phyloP scores from a whole-genome alignment of 2,888 invertebrate genomes.

The Ariolimax columbianus region DNA sequence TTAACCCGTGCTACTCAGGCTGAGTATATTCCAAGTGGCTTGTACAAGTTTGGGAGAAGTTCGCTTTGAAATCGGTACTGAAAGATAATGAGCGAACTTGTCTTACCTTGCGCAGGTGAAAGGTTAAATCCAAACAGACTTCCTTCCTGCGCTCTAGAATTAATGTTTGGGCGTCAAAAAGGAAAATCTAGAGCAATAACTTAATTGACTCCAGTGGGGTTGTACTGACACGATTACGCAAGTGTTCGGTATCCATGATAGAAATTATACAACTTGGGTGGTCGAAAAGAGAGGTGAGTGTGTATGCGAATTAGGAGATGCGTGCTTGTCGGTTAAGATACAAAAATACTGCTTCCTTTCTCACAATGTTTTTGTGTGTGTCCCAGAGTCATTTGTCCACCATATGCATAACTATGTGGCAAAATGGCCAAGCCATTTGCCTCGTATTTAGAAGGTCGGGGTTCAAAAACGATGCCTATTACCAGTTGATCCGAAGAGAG shows the following conservation, averaged over 20 bases:
- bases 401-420: no score
- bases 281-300: background rate
- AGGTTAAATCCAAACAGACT: background rate
- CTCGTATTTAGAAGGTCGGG: no score
- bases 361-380: no score
- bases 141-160: background rate
- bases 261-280: background rate
- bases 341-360: background rate
- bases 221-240: constrained; percentile 1
- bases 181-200: background rate
- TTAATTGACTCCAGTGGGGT: constrained; percentile 1
- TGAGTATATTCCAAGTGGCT: no score
- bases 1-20: no score
- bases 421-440: no score
- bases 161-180: background rate
- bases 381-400: no score
- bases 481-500: no score
- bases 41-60: no score
- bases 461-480: no score
- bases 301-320: background rate
- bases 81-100: background rate
- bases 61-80: no score
- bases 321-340: background rate
- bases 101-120: background rate
- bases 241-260: background rate